Evolutionary conservation across 2,113 vertebrate genomes (phyloP).

Genomic region (Hippoglossus stenolepis): DNA sequence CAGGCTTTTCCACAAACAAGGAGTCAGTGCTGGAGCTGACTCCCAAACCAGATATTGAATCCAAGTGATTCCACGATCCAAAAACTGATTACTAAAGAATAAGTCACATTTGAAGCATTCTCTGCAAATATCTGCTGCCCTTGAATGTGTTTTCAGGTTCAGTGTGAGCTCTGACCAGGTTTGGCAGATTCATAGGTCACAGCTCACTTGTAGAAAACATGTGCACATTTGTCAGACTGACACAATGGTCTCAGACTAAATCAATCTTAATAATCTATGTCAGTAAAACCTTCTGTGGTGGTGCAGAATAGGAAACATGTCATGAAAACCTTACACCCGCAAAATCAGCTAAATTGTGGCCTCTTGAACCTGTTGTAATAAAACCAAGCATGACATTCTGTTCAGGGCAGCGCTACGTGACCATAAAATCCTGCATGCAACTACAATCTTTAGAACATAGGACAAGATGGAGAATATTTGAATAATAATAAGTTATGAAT

Average conservation of each 20-base stretch:
- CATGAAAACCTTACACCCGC: too few species aligned
- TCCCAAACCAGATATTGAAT: slow-evolving; percentile 46
- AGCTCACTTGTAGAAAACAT: background rate
- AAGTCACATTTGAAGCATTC: background rate
- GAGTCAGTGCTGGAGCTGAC: slow-evolving; percentile 25
- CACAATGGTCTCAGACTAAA: too few species aligned
- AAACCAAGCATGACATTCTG: background rate
- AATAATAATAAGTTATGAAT: too few species aligned
- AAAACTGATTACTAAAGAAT: background rate
- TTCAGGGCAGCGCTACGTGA: background rate
- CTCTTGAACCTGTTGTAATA: too few species aligned
- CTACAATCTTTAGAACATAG: too few species aligned
- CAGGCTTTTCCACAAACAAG: slow-evolving; percentile 44
- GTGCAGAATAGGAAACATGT: background rate
- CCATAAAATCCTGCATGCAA: background rate
- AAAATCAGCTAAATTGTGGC: too few species aligned
- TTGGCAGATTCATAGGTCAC: background rate
- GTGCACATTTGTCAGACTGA: too few species aligned
- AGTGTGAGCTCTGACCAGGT: background rate
- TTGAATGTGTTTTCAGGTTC: background rate
- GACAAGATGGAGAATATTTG: too few species aligned
- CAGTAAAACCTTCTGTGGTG: background rate
- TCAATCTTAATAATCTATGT: too few species aligned
- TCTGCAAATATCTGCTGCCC: background rate
- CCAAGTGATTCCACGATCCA: slow-evolving; percentile 25